These are phyloP conservation scores for Chinchilla lanigera DNA, from an alignment of 2,113 vertebrate species.

Conservation along the genomic window DNA sequence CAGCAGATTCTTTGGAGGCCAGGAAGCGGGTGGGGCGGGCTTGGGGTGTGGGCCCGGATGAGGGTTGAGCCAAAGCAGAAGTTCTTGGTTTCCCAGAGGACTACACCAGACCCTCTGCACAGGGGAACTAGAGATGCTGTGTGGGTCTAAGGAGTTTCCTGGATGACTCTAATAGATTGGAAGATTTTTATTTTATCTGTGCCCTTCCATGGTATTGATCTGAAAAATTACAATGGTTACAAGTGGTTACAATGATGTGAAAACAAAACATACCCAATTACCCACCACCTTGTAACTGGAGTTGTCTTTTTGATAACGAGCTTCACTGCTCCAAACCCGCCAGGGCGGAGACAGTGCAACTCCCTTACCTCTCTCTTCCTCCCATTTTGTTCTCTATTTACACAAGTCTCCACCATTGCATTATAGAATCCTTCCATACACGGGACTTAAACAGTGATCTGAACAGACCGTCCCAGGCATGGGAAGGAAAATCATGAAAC, in stretches of 20 bases:
- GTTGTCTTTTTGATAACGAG: not conserved
- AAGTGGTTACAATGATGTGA: not conserved
- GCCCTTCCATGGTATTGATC: not conserved
- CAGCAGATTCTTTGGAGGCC: not conserved
- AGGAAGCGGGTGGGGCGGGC: not conserved
- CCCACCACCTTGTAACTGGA: not conserved
- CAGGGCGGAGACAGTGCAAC: no score
- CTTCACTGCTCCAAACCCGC: not conserved
- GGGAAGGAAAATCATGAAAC: not conserved
- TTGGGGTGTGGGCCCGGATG: not conserved
- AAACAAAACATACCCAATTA: not conserved
- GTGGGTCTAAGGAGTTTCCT: not conserved
- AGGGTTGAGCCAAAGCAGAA: not conserved
- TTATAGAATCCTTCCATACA: not conserved
- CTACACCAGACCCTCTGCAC: not conserved
- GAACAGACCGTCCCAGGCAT: not conserved
- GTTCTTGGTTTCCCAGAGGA: not conserved
- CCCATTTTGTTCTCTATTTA: not conserved
- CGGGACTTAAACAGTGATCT: not conserved
- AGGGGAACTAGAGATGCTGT: not conserved
- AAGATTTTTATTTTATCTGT: not conserved
- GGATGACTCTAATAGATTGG: not conserved
- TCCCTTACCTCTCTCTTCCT: not conserved
- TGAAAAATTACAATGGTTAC: not conserved
- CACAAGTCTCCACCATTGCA: not conserved